Percentiles rank a stretch among this genome's conserved stretches.
Evolutionary conservation across 2,888 invertebrate species (phyloP).

Genomic region (Coelopa pilipes): DNA sequence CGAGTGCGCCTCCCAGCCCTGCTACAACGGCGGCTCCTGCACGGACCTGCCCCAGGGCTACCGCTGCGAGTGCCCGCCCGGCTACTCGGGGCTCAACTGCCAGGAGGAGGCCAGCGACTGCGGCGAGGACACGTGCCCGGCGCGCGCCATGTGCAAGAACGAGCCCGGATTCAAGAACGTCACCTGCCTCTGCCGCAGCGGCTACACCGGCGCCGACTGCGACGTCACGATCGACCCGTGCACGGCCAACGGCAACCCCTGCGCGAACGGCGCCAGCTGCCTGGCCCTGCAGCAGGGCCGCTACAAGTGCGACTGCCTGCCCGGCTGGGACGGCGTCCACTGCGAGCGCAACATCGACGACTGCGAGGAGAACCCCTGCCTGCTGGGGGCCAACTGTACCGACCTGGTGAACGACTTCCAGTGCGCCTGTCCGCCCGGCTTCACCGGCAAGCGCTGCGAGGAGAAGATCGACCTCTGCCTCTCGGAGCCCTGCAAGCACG

Average conservation of each 20-base stretch:
- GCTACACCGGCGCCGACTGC: conserved; percentile 93
- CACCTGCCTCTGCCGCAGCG: conserved; percentile 92
- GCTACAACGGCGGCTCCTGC: conserved; percentile 92
- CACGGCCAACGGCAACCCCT: conserved; percentile 88
- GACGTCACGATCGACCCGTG: conserved; percentile 93
- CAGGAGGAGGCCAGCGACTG: conserved; percentile 94
- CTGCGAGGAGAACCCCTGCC: conserved; percentile 91
- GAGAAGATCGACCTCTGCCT: conserved; percentile 93
- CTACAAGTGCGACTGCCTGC: conserved; percentile 93
- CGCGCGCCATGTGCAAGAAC: conserved; percentile 97
- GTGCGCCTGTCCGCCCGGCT: conserved; percentile 93
- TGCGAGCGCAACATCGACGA: conserved; percentile 95
- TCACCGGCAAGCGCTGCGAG: conserved; percentile 95
- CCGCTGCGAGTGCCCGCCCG: conserved; percentile 86
- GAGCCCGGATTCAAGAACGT: conserved; percentile 88
- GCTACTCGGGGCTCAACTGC: conserved; percentile 93
- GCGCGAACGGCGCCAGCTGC: conserved; percentile 90
- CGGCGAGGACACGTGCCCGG: conserved; percentile 89
- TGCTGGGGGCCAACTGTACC: conserved; percentile 90
- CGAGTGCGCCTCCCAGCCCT: conserved; percentile 93
- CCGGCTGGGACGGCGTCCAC: conserved; percentile 97
- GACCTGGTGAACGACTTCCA: conserved; percentile 94
- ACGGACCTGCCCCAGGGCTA: conserved; percentile 93
- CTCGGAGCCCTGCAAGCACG: conserved; percentile 91
- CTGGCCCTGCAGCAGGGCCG: conserved; percentile 90